phyloP scores from a whole-genome alignment of 2,113 vertebrate genomes.

The Xenus cinereus region DNA sequence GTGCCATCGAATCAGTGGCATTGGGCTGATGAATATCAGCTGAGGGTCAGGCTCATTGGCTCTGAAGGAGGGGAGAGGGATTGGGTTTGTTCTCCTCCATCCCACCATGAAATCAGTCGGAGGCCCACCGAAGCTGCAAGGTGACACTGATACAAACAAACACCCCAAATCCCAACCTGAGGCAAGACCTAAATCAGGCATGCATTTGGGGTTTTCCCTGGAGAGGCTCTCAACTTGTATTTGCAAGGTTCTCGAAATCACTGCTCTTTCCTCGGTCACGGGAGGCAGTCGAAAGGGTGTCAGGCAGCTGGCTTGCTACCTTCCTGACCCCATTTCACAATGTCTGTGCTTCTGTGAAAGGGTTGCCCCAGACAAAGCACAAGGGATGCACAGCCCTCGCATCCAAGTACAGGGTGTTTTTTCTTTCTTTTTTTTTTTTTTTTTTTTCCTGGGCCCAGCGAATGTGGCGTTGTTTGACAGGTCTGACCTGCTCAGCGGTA shows the following conservation, averaged over 20 bases:
- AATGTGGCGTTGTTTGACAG: not conserved
- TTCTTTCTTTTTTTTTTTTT: not conserved
- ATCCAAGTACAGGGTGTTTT: slow-evolving; percentile 26
- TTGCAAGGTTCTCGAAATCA: not conserved
- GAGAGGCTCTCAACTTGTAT: not conserved
- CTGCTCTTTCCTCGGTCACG: not conserved
- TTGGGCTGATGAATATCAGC: not conserved
- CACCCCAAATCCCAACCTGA: not conserved
- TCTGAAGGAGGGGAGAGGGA: not conserved
- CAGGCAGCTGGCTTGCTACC: slow-evolving; percentile 65
- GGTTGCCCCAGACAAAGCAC: slow-evolving; percentile 56
- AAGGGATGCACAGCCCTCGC: slow-evolving; percentile 21
- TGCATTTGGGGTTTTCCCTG: not conserved
- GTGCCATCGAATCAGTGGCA: not conserved
- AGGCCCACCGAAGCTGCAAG: not conserved
- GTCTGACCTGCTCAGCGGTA: slow-evolving; percentile 55
- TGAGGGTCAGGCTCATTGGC: rapidly evolving
- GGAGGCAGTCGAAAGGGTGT: not conserved
- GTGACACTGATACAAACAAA: not conserved
- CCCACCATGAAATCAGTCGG: not conserved
- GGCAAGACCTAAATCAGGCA: not conserved
- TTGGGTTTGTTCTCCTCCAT: not conserved
- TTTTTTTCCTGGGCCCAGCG: rapidly evolving
- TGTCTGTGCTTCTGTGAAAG: slow-evolving; percentile 57
- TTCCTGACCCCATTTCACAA: slow-evolving; percentile 64